Conservation (phyloP, 1,140 invertebrate genomes). For the Streblospio benedicti region DNA sequence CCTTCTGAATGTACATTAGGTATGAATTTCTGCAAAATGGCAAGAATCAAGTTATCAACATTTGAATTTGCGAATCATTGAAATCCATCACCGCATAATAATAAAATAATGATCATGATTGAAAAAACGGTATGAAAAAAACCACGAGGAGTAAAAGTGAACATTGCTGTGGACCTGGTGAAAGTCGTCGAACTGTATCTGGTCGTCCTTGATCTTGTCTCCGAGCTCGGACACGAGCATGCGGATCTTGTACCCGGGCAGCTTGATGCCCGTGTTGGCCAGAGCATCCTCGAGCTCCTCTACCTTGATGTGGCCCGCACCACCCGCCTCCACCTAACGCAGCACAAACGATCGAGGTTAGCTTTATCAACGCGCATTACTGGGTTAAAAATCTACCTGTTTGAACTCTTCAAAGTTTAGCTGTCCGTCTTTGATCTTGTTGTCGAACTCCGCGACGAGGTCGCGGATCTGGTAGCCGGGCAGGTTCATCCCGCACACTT, state of each 20-base stretch:
- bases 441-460: constrained; percentile 77
- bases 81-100: no score
- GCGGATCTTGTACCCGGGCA: constrained; percentile 83
- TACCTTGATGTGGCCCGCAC: constrained; percentile 80
- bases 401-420: constrained; percentile 79
- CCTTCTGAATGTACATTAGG: no score
- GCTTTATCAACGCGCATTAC: constrained; percentile 81
- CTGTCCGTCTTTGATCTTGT: constrained; percentile 60
- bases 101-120: no score
- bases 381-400: constrained; percentile 48
- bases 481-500: constrained; percentile 82
- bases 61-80: no score
- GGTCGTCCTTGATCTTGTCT: constrained; percentile 58
- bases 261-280: constrained; percentile 82
- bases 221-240: constrained; percentile 82
- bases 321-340: constrained; percentile 82
- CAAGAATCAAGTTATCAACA: no score
- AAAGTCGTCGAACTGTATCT: constrained; percentile 76
- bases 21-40: no score
- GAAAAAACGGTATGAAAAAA: no score
- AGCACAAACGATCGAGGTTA: no score
- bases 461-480: constrained; percentile 84
- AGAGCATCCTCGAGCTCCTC: constrained; percentile 80
- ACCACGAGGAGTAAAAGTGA: no score
- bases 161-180: constrained; percentile 67